Conservation (phyloP, 2,113 vertebrate genomes). For the Bungarus multicinctus region DNA sequence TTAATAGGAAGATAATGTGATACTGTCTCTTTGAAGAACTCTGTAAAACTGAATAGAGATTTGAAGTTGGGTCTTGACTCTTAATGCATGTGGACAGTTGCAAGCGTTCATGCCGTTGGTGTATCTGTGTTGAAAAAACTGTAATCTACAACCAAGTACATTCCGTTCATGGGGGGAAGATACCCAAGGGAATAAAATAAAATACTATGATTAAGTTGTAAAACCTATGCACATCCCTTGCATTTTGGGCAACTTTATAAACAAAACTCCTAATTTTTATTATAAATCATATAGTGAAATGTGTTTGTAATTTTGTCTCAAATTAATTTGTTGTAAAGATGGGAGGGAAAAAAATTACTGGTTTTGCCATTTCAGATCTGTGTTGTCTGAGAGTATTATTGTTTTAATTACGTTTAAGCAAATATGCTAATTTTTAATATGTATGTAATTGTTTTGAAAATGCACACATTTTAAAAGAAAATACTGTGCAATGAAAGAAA, state of each 20-base stretch:
- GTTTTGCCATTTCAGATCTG: slow-evolving; percentile 88
- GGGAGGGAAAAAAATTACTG: slow-evolving; percentile 74
- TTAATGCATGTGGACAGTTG: slow-evolving; percentile 98
- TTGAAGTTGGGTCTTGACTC: slow-evolving; percentile 90
- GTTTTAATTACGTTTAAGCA: slow-evolving; percentile 83
- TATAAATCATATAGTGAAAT: slow-evolving; percentile 92
- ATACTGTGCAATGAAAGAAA: slow-evolving; percentile 78
- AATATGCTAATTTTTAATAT: slow-evolving; percentile 85
- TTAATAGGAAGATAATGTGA: slow-evolving; percentile 79
- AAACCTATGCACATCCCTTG: slow-evolving; percentile 96
- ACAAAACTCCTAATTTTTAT: slow-evolving; percentile 88
- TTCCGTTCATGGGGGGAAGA: slow-evolving; percentile 86
- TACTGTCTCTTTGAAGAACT: slow-evolving; percentile 97
- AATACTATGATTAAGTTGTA: slow-evolving; percentile 83
- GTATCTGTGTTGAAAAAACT: slow-evolving; percentile 88
- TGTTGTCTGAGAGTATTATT: slow-evolving; percentile 89
- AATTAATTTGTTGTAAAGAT: slow-evolving; percentile 90
- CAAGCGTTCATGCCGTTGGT: slow-evolving; percentile 91
- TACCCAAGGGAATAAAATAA: slow-evolving; percentile 82
- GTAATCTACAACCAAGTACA: slow-evolving; percentile 87
- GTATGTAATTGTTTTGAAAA: slow-evolving; percentile 84
- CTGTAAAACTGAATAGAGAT: slow-evolving; percentile 88
- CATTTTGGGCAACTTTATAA: slow-evolving; percentile 93
- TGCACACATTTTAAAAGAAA: slow-evolving; percentile 80
- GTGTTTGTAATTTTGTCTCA: slow-evolving; percentile 94